These are phyloP conservation scores for Semotilus atromaculatus DNA, from an alignment of 2,797 vertebrate species.

Conservation along the genomic window DNA sequence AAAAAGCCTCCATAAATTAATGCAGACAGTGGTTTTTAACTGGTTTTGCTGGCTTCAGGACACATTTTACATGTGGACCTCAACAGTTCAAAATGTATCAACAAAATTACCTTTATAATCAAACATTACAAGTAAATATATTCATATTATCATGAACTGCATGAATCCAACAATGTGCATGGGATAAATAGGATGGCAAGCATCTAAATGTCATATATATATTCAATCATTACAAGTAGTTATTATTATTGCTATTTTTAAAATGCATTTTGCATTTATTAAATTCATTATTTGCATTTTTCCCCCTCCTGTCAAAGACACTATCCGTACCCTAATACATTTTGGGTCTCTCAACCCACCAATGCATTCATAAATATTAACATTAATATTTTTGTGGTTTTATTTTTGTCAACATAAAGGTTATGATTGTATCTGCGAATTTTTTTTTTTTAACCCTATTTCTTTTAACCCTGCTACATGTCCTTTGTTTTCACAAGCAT, in stretches of 20 bases:
- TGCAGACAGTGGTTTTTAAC: not conserved
- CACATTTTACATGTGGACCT: not conserved
- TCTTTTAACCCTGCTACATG: slow-evolving; percentile 60
- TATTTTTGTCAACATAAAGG: slow-evolving; percentile 26
- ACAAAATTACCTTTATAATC: not conserved
- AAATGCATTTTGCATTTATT: not conserved
- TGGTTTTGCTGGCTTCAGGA: not conserved
- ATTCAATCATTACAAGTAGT: not conserved
- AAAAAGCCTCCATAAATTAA: not conserved
- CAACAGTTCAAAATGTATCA: not conserved
- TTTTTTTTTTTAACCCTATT: slow-evolving; percentile 48
- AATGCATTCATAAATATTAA: not conserved
- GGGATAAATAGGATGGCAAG: not conserved
- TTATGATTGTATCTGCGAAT: slow-evolving; percentile 25
- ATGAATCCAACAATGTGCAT: not conserved
- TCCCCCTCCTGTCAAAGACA: not conserved
- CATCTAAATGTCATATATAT: not conserved
- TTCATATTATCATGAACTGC: not conserved
- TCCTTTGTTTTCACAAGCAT: slow-evolving; percentile 73
- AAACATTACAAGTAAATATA: not conserved
- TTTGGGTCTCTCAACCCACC: not conserved
- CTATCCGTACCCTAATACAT: not conserved
- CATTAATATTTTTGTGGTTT: not conserved
- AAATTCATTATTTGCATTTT: not conserved
- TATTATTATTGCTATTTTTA: not conserved